Evolutionary conservation across 2,888 invertebrate species (phyloP).

Genomic region (Drosophila austrosaltans): DNA sequence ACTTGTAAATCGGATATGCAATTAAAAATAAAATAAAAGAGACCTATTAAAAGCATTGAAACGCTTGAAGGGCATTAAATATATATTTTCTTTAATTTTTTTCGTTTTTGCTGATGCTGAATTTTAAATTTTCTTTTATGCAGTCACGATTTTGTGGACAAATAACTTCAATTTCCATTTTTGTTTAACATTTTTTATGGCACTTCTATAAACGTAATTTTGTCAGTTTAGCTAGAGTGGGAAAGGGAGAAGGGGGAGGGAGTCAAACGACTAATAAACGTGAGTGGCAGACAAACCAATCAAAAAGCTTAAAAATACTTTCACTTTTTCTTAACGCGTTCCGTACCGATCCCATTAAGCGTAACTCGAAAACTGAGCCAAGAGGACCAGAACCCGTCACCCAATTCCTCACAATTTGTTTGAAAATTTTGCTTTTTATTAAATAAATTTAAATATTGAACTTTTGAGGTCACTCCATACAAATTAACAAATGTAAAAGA

Average conservation of each 20-base stretch:
- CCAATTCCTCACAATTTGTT: conserved; percentile 19
- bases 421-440: conserved; percentile 69
- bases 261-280: conserved; percentile 27
- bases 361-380: conserved; percentile 54
- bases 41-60: conserved; percentile 32
- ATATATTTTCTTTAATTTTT: neutral
- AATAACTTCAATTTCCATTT: conserved; percentile 39
- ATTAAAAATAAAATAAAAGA: conserved; percentile 21
- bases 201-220: conserved; percentile 47
- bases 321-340: conserved; percentile 51
- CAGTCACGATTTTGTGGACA: conserved; percentile 68
- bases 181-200: conserved; percentile 40
- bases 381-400: conserved; percentile 36
- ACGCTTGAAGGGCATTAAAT: conserved; percentile 19
- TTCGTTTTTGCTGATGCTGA: conserved; percentile 15
- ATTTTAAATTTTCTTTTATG: conserved; percentile 44
- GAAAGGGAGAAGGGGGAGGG: neutral
- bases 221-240: conserved; percentile 27
- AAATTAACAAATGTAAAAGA: conserved; percentile 63
- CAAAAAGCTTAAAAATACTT: conserved; percentile 51
- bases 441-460: conserved; percentile 75
- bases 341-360: conserved; percentile 60
- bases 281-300: conserved; percentile 38
- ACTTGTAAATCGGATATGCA: conserved; percentile 24
- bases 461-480: conserved; percentile 49